These are phyloP conservation scores for Listronotus oregonensis DNA, from an alignment of 1,140 invertebrate genomes.

Conservation along the genomic window DNA sequence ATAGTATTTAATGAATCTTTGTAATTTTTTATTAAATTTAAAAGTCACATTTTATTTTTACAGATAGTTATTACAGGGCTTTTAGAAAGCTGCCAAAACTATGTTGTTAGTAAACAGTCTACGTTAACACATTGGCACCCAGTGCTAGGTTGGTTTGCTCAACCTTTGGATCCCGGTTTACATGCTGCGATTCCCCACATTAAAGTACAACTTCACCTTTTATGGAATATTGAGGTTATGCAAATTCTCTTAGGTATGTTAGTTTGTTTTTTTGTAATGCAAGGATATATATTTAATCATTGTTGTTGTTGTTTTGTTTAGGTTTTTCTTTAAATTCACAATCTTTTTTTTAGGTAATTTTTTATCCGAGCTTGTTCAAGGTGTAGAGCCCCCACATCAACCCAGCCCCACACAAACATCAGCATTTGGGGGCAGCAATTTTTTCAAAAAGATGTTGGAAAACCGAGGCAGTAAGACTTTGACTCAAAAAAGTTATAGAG, in stretches of 20 bases:
- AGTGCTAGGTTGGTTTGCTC: slow-evolving; percentile 95
- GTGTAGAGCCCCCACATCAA: slow-evolving; percentile 51
- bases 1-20: too few relatives aligned
- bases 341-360: slow-evolving; percentile 57
- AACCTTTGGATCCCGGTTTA: slow-evolving; percentile 79
- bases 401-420: slow-evolving; percentile 52
- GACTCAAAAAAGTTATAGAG: slow-evolving; percentile 67
- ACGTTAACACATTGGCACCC: slow-evolving; percentile 97
- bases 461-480: slow-evolving; percentile 63
- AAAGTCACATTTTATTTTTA: slow-evolving; percentile 39
- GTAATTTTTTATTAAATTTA: too few relatives aligned
- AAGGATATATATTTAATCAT: neutral
- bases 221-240: slow-evolving; percentile 75
- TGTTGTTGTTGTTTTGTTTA: slow-evolving; percentile 12
- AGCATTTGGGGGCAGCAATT: slow-evolving; percentile 56
- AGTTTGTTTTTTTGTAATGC: slow-evolving; percentile 12
- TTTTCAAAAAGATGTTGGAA: slow-evolving; percentile 61
- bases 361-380: slow-evolving; percentile 59
- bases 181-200: slow-evolving; percentile 82
- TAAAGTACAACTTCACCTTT: slow-evolving; percentile 78
- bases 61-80: slow-evolving; percentile 80
- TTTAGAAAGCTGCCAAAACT: slow-evolving; percentile 82
- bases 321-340: too few relatives aligned
- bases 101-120: slow-evolving; percentile 83
- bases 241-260: slow-evolving; percentile 56